Percentiles rank a stretch among this genome's conserved stretches.
phyloP scores from a whole-genome alignment of 2,797 vertebrate genomes.

The Chiloscyllium punctatum region DNA sequence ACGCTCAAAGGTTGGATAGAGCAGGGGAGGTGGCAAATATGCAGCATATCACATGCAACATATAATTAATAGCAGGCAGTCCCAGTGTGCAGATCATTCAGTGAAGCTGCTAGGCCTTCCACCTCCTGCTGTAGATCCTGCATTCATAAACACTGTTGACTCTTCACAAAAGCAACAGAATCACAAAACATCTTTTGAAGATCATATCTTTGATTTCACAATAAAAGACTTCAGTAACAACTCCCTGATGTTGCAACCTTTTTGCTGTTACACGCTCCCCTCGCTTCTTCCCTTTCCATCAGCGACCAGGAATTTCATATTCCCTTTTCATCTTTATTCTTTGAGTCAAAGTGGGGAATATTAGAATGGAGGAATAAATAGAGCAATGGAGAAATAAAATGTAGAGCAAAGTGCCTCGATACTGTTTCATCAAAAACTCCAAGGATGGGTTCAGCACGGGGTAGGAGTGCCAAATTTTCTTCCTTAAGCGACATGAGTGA shows the following conservation, averaged over 20 bases:
- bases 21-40: background rate
- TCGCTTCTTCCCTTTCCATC: background rate
- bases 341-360: background rate
- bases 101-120: background rate
- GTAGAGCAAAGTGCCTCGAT: background rate
- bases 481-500: no score
- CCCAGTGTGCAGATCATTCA: background rate
- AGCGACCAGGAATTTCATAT: background rate
- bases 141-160: background rate
- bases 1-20: background rate
- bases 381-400: background rate
- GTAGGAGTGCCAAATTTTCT: background rate
- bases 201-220: constrained; percentile 4
- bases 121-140: background rate
- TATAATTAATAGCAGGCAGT: constrained; percentile 29
- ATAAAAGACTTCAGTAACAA: background rate
- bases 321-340: background rate
- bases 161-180: background rate
- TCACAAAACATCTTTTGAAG: constrained; percentile 19
- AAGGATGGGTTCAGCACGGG: background rate
- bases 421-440: background rate
- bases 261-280: background rate
- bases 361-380: background rate
- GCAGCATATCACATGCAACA: background rate
- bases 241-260: background rate